Base-by-base conservation (phyloP, 2,888 invertebrate genomes). In the Prionchulus punctatus region DNA sequence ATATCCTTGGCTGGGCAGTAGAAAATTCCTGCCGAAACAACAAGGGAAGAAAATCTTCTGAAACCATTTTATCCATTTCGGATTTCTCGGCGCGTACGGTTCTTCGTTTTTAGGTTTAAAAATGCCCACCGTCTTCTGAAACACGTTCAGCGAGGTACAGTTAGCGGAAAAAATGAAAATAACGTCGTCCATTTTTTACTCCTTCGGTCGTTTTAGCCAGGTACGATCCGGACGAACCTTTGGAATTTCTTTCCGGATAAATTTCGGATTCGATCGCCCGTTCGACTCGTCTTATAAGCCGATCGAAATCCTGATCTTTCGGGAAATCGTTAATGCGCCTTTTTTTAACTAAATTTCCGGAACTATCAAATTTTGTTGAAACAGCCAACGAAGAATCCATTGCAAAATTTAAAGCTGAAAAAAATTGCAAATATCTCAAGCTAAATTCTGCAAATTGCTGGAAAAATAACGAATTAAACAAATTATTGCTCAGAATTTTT, bases 21-120 rank as follows among this genome's bases (percentile, higher is more conserved):
- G 80, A 74, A 98, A 98, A 27, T 91, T 89, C 51, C 98, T 81
- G 0, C 98, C 98, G 76, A 98, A 98, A 76, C 98, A 98, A 73
- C 98, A 98, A 0, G 98, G 77, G 65, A 77, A 77, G 59, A 66
- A 60, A 49, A 65, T 59, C 52, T 66, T 49, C 78, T 96, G 96
- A 85, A 96, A 88, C 89, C 91, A 96, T 76, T 96, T 98, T 43
- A 91, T 96, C 96, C 96, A 96, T 73, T 96, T 96, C 31, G 96
- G 96, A 76, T 98, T 98, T 66, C 94, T 78, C 61, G 90, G 80
- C 12, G 96, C 96, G 72, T 96, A 98, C 0, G 98, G 98, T 72
- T 99, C 98, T 72, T 99, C 98, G 75, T 99, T 94, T 76, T 96
- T 98, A 1, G 98, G 98, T 73, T 98, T 98, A 75, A 94, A 98